Base-by-base conservation (phyloP, 2,888 invertebrate species). In the Drosophila austrosaltans region DNA sequence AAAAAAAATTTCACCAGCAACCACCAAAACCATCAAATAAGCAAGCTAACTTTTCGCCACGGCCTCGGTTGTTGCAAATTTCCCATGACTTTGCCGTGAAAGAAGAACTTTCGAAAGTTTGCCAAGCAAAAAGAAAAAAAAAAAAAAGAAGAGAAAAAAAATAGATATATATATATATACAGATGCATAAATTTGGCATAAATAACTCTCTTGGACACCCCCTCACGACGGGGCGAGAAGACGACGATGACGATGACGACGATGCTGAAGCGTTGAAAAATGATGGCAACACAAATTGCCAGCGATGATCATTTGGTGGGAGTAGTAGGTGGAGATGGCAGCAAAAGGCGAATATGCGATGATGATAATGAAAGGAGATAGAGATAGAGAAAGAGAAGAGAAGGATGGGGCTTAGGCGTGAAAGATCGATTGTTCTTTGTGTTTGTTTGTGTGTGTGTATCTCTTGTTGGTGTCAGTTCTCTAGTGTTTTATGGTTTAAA, bases 151-250 rank as follows among this genome's bases (percentile, higher is more conserved):
- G 1, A 36, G 8, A 36, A 36, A 10, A 36, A 1, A 36, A 2
- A 36, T 36, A 36, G 4, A 30, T 36, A 36, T 36, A 36, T 32
- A 6, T 32, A 22, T 48, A 44, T 44, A 22, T 48, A 48, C 25
- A 48, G 48, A 48, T 82, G 82, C 82, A 87, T 86, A 85, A 87
- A 86, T 85, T 83, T 83, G 69, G 80, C 77, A 81, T 75, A 72
- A 75, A 76, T 81, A 76, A 78, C 76, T 75, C 66, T 59, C 67
- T 65, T 53, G 61, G 44, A 8, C 30, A 69, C 70, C 70, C 70
- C 69, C 70, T 69, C 70, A 71, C 70, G 70, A 69, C 69, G 57
- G 2, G 16, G 16, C 32, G 28, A 53, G 39, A 70, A 62, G 70
- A 69, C 69, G 56, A 10, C 42, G n/a, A 28, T 12, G 22, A 28